Evolutionary conservation across 2,888 invertebrate genomes (phyloP).

Genomic region (Drosophila pseudotalamancana): DNA sequence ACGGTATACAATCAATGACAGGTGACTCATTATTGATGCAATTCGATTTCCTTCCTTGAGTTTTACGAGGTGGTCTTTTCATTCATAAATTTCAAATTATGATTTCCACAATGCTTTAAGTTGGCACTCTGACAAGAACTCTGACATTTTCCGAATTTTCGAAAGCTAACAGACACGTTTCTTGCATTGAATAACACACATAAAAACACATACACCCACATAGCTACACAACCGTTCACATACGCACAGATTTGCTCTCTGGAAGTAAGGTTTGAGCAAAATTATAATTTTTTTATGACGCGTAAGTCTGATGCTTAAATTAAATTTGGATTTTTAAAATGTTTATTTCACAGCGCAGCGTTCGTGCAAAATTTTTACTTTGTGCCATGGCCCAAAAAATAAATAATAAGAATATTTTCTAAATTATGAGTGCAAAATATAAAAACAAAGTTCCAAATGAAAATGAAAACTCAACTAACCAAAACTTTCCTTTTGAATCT

Average conservation of each 20-base stretch:
- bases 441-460: background rate
- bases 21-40: constrained; percentile 59
- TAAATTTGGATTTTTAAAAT: constrained; percentile 58
- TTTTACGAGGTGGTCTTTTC: constrained; percentile 39
- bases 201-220: background rate
- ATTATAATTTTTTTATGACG: constrained; percentile 58
- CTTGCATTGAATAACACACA: constrained; percentile 62
- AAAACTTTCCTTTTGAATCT: background rate
- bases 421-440: constrained; percentile 30
- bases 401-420: constrained; percentile 16
- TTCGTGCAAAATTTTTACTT: constrained; percentile 5
- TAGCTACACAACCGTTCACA: background rate
- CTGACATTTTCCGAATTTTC: constrained; percentile 63
- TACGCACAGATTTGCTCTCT: background rate
- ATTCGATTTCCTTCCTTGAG: constrained; percentile 22
- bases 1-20: constrained; percentile 39
- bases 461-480: background rate
- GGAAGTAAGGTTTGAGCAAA: constrained; percentile 20
- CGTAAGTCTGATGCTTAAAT: constrained; percentile 57
- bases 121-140: constrained; percentile 55
- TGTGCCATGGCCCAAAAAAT: constrained; percentile 12
- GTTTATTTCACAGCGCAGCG: constrained; percentile 35
- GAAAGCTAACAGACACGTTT: constrained; percentile 65
- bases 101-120: constrained; percentile 28
- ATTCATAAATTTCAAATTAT: constrained; percentile 51